Conservation (phyloP, 2,113 vertebrate species). For the Poecilia latipinna region DNA sequence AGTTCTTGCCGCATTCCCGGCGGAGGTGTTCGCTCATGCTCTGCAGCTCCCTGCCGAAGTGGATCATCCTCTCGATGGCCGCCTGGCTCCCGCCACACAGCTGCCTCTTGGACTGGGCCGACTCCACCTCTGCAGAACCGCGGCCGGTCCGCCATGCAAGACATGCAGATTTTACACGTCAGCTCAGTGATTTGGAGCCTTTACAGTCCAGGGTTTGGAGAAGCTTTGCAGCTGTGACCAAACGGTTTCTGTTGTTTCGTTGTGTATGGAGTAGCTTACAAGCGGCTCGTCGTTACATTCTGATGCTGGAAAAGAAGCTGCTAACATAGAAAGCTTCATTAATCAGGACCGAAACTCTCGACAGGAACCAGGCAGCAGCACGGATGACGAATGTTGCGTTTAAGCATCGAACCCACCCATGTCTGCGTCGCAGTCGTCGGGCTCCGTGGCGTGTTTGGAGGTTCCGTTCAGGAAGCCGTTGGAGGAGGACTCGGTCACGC, state of each 20-base stretch:
- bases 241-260: not conserved
- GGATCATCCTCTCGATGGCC: conserved; percentile 98
- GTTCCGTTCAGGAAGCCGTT: conserved; percentile 99
- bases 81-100: conserved; percentile 97
- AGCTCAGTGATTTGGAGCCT: not conserved
- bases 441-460: conserved; percentile 91
- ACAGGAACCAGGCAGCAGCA: not conserved
- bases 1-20: conserved; percentile 96
- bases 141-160: not conserved
- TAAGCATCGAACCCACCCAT: conserved; percentile 83
- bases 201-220: not conserved
- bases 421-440: conserved; percentile 96
- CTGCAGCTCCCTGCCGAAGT: conserved; percentile 96
- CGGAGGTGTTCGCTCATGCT: conserved; percentile 98
- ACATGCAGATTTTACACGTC: not conserved
- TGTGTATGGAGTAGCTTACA: not conserved
- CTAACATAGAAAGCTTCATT: not conserved
- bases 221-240: not conserved
- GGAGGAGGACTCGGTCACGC: conserved; percentile 93
- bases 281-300: not conserved
- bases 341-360: not conserved
- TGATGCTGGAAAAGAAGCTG: not conserved
- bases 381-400: not conserved
- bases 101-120: conserved; percentile 90
- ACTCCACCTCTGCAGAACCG: conserved; percentile 89